Percentiles rank a stretch among this genome's conserved stretches.
These are phyloP conservation scores for Phthorimaea operculella DNA, from an alignment of 1,140 invertebrate genomes.

Conservation along the genomic window DNA sequence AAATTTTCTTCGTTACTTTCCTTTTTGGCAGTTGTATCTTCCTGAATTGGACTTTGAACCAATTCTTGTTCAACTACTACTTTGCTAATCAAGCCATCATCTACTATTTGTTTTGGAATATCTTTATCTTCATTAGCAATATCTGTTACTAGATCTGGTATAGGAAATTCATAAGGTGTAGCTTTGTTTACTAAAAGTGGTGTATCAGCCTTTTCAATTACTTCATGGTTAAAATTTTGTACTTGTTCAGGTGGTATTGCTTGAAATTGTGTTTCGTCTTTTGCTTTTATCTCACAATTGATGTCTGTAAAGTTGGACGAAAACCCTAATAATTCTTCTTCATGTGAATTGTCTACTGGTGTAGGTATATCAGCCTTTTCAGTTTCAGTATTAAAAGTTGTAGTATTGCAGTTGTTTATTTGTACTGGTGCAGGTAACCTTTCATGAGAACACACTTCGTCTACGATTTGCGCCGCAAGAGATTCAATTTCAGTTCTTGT, in stretches of 20 bases:
- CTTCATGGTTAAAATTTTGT: slow-evolving; percentile 17
- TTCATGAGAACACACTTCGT: not conserved
- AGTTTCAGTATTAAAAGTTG: not conserved
- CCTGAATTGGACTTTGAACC: too few relatives aligned
- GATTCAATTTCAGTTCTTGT: not conserved
- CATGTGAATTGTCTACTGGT: not conserved
- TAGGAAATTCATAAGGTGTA: not conserved
- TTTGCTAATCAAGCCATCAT: too few relatives aligned
- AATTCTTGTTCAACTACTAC: too few relatives aligned
- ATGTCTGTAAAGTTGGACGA: too few relatives aligned
- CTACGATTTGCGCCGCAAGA: not conserved
- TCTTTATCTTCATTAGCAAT: too few relatives aligned
- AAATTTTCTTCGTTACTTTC: not conserved
- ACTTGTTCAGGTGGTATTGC: slow-evolving; percentile 24
- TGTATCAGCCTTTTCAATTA: not conserved
- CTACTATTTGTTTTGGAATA: too few relatives aligned
- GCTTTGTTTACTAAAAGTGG: too few relatives aligned
- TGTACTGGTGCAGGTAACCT: not conserved
- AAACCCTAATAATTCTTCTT: too few relatives aligned
- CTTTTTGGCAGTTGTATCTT: too few relatives aligned
- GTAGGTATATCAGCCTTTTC: not conserved
- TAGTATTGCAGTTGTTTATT: not conserved
- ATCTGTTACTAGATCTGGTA: too few relatives aligned
- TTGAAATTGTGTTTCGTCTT: not conserved
- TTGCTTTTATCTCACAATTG: too few relatives aligned